A percentile compares a stretch with the other conserved stretches of the same genome.
These are phyloP conservation scores for Cryptomyrus ogoouensis DNA, from an alignment of 2,113 vertebrate species.

Conservation along the genomic window DNA sequence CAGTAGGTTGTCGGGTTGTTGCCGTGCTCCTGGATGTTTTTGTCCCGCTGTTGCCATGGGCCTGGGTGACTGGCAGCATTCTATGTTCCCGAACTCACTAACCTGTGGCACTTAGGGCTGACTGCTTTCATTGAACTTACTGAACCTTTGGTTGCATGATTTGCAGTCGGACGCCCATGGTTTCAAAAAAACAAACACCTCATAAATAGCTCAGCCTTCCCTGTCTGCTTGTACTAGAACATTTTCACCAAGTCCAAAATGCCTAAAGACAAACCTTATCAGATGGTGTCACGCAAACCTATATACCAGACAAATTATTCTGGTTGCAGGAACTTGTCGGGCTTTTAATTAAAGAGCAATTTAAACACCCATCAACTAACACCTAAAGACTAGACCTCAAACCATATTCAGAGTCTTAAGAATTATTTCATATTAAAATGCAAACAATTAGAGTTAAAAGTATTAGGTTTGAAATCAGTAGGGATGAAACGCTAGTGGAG, in stretches of 20 bases:
- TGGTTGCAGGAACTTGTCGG: conserved; percentile 25
- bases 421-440: neutral
- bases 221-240: conserved; percentile 19
- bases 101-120: neutral
- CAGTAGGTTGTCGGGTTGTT: neutral
- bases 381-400: neutral
- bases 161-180: neutral
- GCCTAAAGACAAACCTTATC: conserved; percentile 21
- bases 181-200: neutral
- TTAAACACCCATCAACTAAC: neutral
- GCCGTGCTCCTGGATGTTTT: neutral
- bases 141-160: neutral
- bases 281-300: neutral
- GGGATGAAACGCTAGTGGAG: neutral
- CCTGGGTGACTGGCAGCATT: neutral
- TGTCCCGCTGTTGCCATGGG: neutral
- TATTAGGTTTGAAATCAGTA: neutral
- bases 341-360: conserved; percentile 1
- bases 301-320: conserved; percentile 21
- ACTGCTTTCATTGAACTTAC: neutral
- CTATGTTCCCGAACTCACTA: neutral
- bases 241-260: conserved; percentile 5
- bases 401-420: neutral
- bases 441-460: neutral
- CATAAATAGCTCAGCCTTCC: neutral